These are phyloP conservation scores for Cirrhinus mrigala DNA, from an alignment of 2,797 vertebrate species.

Conservation along the genomic window DNA sequence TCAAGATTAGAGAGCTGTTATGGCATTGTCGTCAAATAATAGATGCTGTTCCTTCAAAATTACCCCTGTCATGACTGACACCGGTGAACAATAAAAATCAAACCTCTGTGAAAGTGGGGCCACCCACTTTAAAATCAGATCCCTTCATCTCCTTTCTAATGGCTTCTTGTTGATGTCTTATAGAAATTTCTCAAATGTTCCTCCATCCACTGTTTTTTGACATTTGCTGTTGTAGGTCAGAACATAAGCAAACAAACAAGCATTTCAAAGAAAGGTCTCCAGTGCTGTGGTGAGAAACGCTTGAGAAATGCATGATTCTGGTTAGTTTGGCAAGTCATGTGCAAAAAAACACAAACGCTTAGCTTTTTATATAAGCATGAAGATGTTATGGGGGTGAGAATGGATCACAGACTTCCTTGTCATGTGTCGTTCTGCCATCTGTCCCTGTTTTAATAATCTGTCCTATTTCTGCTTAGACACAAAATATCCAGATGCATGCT, in stretches of 20 bases:
- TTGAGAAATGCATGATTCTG: background rate
- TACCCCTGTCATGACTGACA: slow-evolving; percentile 15
- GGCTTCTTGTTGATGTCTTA: background rate
- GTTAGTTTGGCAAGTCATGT: background rate
- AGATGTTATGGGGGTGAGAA: background rate
- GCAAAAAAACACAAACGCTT: background rate
- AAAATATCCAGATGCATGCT: no score
- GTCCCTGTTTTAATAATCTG: slow-evolving; percentile 5
- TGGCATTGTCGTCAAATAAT: slow-evolving; percentile 14
- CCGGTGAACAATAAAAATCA: background rate
- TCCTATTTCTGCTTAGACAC: background rate
- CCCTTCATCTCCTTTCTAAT: background rate
- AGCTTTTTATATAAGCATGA: background rate
- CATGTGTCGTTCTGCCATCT: background rate
- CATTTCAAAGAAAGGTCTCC: background rate
- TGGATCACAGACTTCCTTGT: background rate
- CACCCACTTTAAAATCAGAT: background rate
- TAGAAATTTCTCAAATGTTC: background rate
- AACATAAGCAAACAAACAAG: slow-evolving; percentile 1
- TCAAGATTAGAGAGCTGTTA: background rate
- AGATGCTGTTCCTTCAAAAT: background rate
- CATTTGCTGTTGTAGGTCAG: background rate
- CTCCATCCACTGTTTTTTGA: background rate
- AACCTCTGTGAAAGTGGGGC: background rate
- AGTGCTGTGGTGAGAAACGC: background rate